Percentiles rank a stretch among this genome's conserved stretches.
Evolutionary conservation across 1,140 invertebrate genomes (phyloP).

Genomic region (Popillia japonica): DNA sequence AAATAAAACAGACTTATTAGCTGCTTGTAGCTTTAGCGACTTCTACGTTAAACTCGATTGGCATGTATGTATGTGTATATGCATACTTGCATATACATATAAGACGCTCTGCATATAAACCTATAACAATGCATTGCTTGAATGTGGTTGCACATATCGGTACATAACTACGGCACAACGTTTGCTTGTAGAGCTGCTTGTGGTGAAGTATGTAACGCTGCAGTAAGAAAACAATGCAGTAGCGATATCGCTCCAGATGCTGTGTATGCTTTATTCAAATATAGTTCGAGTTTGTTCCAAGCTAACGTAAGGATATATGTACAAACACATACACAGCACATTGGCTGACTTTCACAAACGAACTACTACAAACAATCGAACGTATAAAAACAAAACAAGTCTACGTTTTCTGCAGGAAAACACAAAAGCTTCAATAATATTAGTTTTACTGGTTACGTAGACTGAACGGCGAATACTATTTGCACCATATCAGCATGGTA

Average conservation of each 20-base stretch:
- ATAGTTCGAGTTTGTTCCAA: background rate
- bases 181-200: background rate
- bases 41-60: too few relatives aligned
- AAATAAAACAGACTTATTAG: too few relatives aligned
- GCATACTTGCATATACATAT: too few relatives aligned
- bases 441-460: too few relatives aligned
- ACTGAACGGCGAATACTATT: too few relatives aligned
- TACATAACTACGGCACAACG: background rate
- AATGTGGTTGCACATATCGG: background rate
- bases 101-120: too few relatives aligned
- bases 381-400: background rate
- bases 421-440: too few relatives aligned
- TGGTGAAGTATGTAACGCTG: background rate
- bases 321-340: background rate
- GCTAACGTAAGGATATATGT: background rate
- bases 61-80: too few relatives aligned
- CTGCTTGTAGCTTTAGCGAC: too few relatives aligned
- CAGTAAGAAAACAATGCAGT: constrained; percentile 9
- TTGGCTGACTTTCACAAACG: background rate
- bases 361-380: background rate
- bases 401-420: too few relatives aligned
- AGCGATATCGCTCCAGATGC: background rate
- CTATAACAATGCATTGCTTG: too few relatives aligned
- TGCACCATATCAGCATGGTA: too few relatives aligned
- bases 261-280: background rate